Conservation (phyloP, 2,888 invertebrate species). For the Linyphia triangularis region DNA sequence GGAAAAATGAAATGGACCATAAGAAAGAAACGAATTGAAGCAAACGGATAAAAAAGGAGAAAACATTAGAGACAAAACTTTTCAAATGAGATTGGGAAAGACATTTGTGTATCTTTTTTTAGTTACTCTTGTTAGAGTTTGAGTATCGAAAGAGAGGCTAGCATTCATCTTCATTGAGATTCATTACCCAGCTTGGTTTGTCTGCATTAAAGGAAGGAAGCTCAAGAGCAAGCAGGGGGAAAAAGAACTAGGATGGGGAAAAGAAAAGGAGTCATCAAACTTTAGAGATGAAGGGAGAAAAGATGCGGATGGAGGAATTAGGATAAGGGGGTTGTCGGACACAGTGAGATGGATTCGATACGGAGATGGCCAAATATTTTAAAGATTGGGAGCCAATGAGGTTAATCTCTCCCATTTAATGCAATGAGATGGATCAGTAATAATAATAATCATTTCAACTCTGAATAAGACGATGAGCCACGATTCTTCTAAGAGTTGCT, state of each 20-base stretch:
- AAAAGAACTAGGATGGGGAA: neutral
- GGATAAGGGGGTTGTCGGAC: conserved; percentile 47
- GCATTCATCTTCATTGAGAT: conserved; percentile 74
- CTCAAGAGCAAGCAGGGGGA: conserved; percentile 48
- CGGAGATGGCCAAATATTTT: conserved; percentile 65
- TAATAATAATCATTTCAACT: conserved; percentile 49
- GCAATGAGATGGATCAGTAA: conserved; percentile 56
- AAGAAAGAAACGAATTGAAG: conserved; percentile 43
- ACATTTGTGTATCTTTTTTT: conserved; percentile 57
- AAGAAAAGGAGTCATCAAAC: conserved; percentile 24
- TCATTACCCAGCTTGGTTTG: conserved; percentile 69
- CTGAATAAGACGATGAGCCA: neutral
- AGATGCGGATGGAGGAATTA: conserved; percentile 56
- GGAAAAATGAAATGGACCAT: conserved; percentile 43
- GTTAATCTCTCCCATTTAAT: conserved; percentile 63
- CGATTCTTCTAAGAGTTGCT: neutral
- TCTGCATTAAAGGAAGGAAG: conserved; percentile 64
- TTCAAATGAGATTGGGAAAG: conserved; percentile 72
- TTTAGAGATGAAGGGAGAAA: conserved; percentile 23
- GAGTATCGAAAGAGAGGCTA: conserved; percentile 64
- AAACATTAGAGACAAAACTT: conserved; percentile 70
- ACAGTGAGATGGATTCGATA: conserved; percentile 55
- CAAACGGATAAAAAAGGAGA: conserved; percentile 41
- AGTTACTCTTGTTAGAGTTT: conserved; percentile 54
- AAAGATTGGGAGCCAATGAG: conserved; percentile 62